Conservation (phyloP, 2,113 vertebrate genomes). For the Thryonomys swinderianus region DNA sequence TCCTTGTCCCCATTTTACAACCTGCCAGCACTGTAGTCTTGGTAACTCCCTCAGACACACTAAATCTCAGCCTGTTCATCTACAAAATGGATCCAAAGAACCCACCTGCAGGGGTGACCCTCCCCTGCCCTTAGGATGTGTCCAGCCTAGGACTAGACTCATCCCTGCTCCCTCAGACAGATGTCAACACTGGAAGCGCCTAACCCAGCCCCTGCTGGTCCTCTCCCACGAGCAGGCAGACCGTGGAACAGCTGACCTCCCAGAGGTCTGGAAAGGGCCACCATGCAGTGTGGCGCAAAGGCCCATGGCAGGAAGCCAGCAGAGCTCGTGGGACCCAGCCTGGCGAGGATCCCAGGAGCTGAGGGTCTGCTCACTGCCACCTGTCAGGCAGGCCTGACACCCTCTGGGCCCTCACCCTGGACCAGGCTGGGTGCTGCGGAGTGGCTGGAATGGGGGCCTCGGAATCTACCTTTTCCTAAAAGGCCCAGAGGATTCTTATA, state of each 20-base stretch:
- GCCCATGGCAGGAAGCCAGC: background rate
- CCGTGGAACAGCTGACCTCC: background rate
- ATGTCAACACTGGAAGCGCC: too few species aligned
- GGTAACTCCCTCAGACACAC: background rate
- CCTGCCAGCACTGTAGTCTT: background rate
- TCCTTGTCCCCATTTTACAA: background rate
- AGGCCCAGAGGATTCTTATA: background rate
- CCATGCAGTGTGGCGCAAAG: background rate
- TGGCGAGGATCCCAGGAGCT: background rate
- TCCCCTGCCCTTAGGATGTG: background rate
- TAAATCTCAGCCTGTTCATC: background rate
- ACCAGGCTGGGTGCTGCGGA: background rate
- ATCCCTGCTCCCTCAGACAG: too few species aligned
- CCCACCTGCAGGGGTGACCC: background rate
- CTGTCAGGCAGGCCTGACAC: too few species aligned
- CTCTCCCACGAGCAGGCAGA: background rate
- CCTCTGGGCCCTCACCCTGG: background rate
- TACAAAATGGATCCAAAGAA: background rate
- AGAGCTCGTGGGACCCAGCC: background rate
- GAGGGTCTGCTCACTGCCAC: background rate
- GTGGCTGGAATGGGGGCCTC: background rate
- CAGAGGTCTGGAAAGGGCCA: background rate
- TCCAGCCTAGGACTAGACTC: too few species aligned
- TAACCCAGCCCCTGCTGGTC: too few species aligned
- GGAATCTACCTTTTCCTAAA: background rate